Evolutionary conservation across 2,113 vertebrate species (phyloP), one percentile per base, ranked within the genome.

Genomic region (Misgurnus anguillicaudatus): DNA sequence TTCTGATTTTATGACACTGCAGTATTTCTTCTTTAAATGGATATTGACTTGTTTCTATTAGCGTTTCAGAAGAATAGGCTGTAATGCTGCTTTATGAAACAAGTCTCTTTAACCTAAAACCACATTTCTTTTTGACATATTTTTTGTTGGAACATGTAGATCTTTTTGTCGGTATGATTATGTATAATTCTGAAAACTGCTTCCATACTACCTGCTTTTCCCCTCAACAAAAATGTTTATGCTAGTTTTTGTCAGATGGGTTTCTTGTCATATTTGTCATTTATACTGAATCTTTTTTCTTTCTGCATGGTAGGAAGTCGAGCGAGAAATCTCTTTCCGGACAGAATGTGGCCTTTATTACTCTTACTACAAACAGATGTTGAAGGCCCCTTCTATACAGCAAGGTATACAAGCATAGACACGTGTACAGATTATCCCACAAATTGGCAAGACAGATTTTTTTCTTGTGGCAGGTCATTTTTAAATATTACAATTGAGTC

Each of bases 291-390:
- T 51, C 0, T 45, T 24, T 62, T 47, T 5, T 51, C 68, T 80
- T 78, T 80, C 17, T 76, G 21, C 48, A 47, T 92, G 93, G 60
- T 91, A 99, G 98, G 98, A 99, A 88, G 95, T 99, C 0, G 97
- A 99, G 90, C 94, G 96, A 80, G 98, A 99, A 88, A 99, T 99
- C 89, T 98, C 97, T 41, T 99, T 99, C 91, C 93, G 97, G 87
- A 99, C 98, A 0, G 98, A 99, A 84, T 99, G 98, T 67, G 98
- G 97, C 83, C 93, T 99, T 5, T 99, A 99, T 91, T 99, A 99
- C 85, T 99, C 97, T 4, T 99, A 98, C 92, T 99, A 97, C 92
- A 99, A 99, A 82, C 94, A 99, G 88, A 96, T 99, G 95, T 85
- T 99, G 78, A 92, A 93, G 71, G 96, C 98, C 36, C 92, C 97